phyloP scores from a whole-genome alignment of 2,888 invertebrate species.

The Caenorhabditis uteleia region DNA sequence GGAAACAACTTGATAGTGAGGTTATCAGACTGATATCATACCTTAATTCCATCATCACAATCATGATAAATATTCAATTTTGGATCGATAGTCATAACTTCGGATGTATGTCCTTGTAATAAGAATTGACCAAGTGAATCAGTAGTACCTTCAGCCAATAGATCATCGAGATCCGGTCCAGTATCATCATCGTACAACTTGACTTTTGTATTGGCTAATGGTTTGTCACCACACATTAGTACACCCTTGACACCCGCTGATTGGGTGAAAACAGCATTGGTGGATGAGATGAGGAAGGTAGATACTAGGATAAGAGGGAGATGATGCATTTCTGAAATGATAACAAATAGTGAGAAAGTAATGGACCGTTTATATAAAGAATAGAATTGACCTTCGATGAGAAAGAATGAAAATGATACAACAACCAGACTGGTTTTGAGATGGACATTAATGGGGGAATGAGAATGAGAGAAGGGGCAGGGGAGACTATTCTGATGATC shows the following conservation, averaged over 20 bases:
- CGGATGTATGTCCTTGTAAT: conserved; percentile 51
- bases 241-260: conserved; percentile 57
- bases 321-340: too few species aligned
- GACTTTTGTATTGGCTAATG: conserved; percentile 54
- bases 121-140: conserved; percentile 59
- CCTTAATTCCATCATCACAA: conserved; percentile 54
- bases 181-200: conserved; percentile 63
- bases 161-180: conserved; percentile 61
- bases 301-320: too few species aligned
- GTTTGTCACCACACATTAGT: conserved; percentile 58
- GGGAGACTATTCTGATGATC: too few species aligned
- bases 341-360: too few species aligned
- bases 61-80: conserved; percentile 57
- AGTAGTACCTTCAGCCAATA: conserved; percentile 58
- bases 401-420: too few species aligned
- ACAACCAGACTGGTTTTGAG: too few species aligned
- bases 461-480: too few species aligned
- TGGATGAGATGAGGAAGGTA: not conserved
- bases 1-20: not conserved
- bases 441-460: too few species aligned
- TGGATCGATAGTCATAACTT: conserved; percentile 59
- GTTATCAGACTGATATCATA: conserved; percentile 1
- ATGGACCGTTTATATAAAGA: too few species aligned
- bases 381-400: too few species aligned
- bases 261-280: conserved; percentile 50